Evolutionary conservation across 2,888 invertebrate species (phyloP).

Genomic region (Parochlus steinenii): DNA sequence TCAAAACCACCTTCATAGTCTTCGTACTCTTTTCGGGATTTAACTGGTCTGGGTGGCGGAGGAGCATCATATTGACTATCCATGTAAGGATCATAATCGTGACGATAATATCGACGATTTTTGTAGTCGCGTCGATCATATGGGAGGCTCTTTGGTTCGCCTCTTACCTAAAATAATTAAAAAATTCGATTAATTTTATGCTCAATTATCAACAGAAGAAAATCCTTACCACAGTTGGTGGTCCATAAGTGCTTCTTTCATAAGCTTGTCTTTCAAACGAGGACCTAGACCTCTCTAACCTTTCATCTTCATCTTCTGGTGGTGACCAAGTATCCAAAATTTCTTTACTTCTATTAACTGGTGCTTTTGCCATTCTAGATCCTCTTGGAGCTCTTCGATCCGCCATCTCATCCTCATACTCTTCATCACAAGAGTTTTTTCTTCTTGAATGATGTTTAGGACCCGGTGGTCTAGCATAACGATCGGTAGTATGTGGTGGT

Average conservation of each 20-base stretch:
- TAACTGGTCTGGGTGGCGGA: constrained; percentile 13
- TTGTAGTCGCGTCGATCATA: constrained; percentile 22
- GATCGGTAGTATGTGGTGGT: constrained; percentile 22
- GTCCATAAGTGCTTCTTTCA: constrained; percentile 29
- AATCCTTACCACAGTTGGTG: too few relatives aligned
- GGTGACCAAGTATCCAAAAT: constrained; percentile 31
- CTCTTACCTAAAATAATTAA: constrained; percentile 29
- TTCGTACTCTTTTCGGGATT: constrained; percentile 24
- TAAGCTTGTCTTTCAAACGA: constrained; percentile 28
- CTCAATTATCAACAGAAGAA: too few relatives aligned
- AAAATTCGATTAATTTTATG: too few relatives aligned
- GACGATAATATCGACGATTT: constrained; percentile 26
- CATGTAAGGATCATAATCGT: constrained; percentile 23
- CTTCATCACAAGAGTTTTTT: constrained; percentile 49
- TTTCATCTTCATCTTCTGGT: constrained; percentile 22
- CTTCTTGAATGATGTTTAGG: constrained; percentile 30
- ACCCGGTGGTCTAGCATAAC: constrained; percentile 18
- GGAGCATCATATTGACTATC: constrained; percentile 19
- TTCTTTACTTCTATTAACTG: constrained; percentile 21
- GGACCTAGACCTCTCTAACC: constrained; percentile 18
- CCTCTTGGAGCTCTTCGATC: neutral
- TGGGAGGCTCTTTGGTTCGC: constrained; percentile 21
- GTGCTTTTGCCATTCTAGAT: neutral
- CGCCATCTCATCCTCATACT: constrained; percentile 43
- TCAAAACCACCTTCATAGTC: constrained; percentile 24